These are phyloP conservation scores for Archaeoteleia sp. DNA, from an alignment of 2,888 invertebrate genomes.

Conservation along the genomic window DNA sequence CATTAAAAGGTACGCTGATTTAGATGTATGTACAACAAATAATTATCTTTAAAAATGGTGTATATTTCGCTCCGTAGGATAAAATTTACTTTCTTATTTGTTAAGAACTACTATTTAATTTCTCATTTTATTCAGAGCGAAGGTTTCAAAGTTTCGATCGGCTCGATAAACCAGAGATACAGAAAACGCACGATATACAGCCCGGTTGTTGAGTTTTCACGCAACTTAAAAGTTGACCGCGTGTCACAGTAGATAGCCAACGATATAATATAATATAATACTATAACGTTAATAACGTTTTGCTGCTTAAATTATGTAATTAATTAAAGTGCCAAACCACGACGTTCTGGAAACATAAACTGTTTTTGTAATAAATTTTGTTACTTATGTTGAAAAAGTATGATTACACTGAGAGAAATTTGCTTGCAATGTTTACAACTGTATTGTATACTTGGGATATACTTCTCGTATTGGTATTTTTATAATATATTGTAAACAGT, in stretches of 20 bases:
- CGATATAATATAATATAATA: constrained; percentile 51
- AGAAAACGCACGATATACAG: constrained; percentile 66
- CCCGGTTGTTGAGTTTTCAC: constrained; percentile 59
- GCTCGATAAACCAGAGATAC: constrained; percentile 60
- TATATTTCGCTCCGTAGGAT: neutral
- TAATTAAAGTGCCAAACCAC: constrained; percentile 51
- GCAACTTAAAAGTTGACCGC: constrained; percentile 33
- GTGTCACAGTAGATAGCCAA: constrained; percentile 58
- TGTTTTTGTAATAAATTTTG: no score
- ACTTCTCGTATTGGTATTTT: no score
- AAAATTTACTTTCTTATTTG: neutral
- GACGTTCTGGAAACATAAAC: no score
- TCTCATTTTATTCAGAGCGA: constrained; percentile 13
- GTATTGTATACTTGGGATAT: no score
- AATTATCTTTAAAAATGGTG: constrained; percentile 22
- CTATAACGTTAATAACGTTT: constrained; percentile 61
- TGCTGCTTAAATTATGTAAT: constrained; percentile 66
- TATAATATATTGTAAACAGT: no score
- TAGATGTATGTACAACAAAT: no score
- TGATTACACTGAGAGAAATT: no score
- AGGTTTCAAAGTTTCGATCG: constrained; percentile 42
- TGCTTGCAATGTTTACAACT: no score
- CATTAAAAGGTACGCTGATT: no score
- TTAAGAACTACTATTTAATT: neutral
- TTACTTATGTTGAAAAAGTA: no score